Evolutionary conservation across 2,888 invertebrate species (phyloP).

Genomic region (Amorpha juglandis): DNA sequence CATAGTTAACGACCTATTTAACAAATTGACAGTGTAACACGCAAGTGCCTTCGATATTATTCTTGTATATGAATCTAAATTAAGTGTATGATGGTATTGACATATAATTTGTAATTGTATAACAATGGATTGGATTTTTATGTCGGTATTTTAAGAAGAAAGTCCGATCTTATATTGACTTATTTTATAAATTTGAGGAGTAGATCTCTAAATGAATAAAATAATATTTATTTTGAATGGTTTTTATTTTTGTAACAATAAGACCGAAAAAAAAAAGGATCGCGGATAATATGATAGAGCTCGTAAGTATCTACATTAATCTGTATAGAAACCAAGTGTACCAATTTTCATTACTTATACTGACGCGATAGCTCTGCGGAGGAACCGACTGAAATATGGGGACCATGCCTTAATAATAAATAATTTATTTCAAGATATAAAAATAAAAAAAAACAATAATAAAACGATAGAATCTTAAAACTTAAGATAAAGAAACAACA

Average conservation of each 20-base stretch:
- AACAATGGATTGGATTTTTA: constrained; percentile 35
- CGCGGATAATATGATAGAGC: no score
- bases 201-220: constrained; percentile 62
- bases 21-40: constrained; percentile 28
- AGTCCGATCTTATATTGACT: constrained; percentile 35
- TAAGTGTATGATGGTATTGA: constrained; percentile 45
- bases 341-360: no score
- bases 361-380: no score
- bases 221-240: constrained; percentile 52
- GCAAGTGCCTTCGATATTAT: constrained; percentile 3
- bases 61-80: constrained; percentile 43
- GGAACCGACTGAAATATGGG: no score
- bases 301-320: no score
- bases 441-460: no score
- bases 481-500: no score
- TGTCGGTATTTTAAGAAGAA: constrained; percentile 37
- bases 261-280: neutral
- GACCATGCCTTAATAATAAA: no score
- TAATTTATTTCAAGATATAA: no score
- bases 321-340: no score
- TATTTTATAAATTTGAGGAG: constrained; percentile 54
- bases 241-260: constrained; percentile 30
- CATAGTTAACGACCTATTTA: constrained; percentile 10
- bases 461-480: no score
- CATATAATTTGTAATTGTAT: constrained; percentile 40